Percentiles rank a stretch among this genome's conserved stretches.
phyloP scores from a whole-genome alignment of 1,140 invertebrate species.

The Monomorium pharaonis region DNA sequence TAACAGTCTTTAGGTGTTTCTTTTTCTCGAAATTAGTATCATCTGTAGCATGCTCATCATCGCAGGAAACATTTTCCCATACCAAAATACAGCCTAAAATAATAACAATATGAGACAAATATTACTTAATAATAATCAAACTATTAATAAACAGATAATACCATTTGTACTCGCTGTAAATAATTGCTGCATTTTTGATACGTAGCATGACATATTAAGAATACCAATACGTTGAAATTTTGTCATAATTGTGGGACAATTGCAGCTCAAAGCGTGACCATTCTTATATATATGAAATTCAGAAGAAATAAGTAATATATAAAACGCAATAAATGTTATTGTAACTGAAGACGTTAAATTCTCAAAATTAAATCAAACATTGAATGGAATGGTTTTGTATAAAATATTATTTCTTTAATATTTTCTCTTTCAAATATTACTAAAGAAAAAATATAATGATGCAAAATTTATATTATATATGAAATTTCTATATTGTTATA shows the following conservation, averaged over 20 bases:
- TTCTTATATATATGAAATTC: slow-evolving; percentile 24
- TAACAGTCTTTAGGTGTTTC: slow-evolving; percentile 64
- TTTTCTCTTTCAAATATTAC: not conserved
- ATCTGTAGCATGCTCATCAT: not conserved
- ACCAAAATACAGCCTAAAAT: slow-evolving; percentile 68
- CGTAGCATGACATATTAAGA: slow-evolving; percentile 71
- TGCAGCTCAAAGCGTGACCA: not conserved
- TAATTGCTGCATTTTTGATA: slow-evolving; percentile 53
- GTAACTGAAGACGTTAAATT: not conserved
- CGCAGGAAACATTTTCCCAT: slow-evolving; percentile 48
- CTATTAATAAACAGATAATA: slow-evolving; percentile 37
- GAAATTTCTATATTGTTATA: not conserved
- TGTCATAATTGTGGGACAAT: slow-evolving; percentile 55
- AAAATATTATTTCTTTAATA: not conserved
- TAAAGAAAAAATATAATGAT: not conserved
- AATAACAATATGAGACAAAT: not conserved
- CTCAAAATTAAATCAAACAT: not conserved
- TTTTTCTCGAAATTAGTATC: slow-evolving; percentile 25
- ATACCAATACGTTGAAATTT: slow-evolving; percentile 53
- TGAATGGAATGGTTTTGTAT: not conserved
- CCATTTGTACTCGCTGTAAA: slow-evolving; percentile 72
- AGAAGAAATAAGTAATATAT: slow-evolving; percentile 1
- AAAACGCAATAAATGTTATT: not conserved
- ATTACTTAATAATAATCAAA: not conserved
- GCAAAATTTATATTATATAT: not conserved